Conservation (phyloP, 2,797 vertebrate genomes). For the Halcyon leucocephala region DNA sequence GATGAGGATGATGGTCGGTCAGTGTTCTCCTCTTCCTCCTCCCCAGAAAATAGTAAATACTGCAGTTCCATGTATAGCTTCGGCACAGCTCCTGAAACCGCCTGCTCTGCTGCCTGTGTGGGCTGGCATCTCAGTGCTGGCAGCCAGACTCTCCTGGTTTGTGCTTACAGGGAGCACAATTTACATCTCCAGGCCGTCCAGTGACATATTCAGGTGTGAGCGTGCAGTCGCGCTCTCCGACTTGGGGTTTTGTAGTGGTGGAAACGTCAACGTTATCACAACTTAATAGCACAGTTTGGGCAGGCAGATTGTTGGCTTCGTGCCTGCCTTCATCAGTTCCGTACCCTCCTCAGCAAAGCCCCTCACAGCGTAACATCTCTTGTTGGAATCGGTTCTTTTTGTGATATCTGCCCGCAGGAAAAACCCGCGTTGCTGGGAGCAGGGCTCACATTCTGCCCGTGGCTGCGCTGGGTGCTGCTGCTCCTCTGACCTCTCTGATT, state of each 20-base stretch:
- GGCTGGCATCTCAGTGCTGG: not conserved
- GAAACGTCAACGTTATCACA: conserved; percentile 15
- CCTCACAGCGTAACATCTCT: not conserved
- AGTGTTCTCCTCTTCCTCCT: not conserved
- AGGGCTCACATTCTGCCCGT: not conserved
- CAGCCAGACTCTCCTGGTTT: not conserved
- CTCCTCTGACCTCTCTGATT: not conserved
- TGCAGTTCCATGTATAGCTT: not conserved
- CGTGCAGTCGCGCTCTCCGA: not conserved
- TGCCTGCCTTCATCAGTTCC: not conserved
- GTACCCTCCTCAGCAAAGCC: not conserved
- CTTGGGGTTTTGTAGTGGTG: not conserved
- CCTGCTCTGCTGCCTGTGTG: not conserved
- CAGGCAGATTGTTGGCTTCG: not conserved
- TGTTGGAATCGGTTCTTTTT: not conserved
- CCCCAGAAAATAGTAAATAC: not conserved
- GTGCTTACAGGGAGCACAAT: not conserved
- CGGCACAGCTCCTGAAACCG: not conserved
- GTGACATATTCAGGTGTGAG: not conserved
- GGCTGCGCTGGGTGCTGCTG: not conserved
- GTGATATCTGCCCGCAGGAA: not conserved
- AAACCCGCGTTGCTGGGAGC: not conserved
- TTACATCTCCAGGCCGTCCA: not conserved
- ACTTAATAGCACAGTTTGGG: not conserved
- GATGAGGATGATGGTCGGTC: not conserved